Conservation (phyloP, 2,797 vertebrate genomes). For the Urosaurus nigricauda region DNA sequence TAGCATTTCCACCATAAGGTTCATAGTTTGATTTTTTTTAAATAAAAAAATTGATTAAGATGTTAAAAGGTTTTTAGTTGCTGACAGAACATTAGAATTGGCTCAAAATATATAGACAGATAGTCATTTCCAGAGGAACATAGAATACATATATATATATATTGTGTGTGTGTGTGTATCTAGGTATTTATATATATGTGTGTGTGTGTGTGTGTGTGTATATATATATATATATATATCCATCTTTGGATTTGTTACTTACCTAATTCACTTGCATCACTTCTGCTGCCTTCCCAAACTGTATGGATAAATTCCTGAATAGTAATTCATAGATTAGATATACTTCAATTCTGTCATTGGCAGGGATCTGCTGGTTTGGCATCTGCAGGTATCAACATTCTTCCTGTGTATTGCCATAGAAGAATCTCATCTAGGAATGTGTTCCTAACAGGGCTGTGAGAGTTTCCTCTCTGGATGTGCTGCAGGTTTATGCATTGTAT, state of each 20-base stretch:
- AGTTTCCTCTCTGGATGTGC: constrained; percentile 2
- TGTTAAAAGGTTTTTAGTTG: background rate
- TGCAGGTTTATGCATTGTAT: constrained; percentile 23
- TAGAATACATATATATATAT: background rate
- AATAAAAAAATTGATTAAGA: constrained; percentile 3
- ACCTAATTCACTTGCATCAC: background rate
- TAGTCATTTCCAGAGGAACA: background rate
- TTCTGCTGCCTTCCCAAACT: constrained; percentile 9
- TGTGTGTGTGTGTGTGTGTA: no score
- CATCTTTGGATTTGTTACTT: background rate
- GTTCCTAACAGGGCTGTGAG: background rate
- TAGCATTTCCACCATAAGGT: background rate
- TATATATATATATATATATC: background rate
- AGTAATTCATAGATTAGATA: background rate
- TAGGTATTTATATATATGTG: no score
- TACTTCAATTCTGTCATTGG: background rate
- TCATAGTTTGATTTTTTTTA: background rate
- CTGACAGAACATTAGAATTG: constrained; percentile 6
- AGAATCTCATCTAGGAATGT: constrained; percentile 8
- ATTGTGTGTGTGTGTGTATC: no score
- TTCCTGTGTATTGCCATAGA: background rate
- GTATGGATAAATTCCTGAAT: constrained; percentile 2
- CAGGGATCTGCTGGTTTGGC: no score
- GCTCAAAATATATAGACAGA: background rate
- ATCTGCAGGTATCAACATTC: background rate